Evolutionary conservation across 2,797 vertebrate genomes (phyloP).

Genomic region (Sebastes nivosus): DNA sequence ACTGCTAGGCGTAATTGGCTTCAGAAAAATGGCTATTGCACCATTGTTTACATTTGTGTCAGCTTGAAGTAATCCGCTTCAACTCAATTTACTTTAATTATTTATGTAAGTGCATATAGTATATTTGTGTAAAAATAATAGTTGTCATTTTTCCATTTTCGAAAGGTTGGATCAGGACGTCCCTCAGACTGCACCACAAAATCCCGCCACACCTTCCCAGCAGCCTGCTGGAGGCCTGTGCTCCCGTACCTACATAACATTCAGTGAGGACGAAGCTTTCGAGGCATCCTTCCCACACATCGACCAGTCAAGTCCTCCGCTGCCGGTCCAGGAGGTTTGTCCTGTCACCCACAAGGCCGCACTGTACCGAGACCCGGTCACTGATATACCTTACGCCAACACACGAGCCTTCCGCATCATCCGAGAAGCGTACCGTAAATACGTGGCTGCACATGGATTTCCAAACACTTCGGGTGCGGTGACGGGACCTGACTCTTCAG

Average conservation of each 20-base stretch:
- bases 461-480: conserved; percentile 82
- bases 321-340: conserved; percentile 91
- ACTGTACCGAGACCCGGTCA: conserved; percentile 93
- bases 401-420: conserved; percentile 94
- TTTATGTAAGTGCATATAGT: background rate
- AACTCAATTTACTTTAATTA: background rate
- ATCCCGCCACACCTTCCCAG: conserved; percentile 54
- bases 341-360: conserved; percentile 94
- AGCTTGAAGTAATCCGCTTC: background rate
- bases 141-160: background rate
- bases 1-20: background rate
- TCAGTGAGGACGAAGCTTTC: conserved; percentile 92
- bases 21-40: background rate
- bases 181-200: conserved; percentile 63
- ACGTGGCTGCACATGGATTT: conserved; percentile 92
- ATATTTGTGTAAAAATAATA: background rate
- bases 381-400: conserved; percentile 94
- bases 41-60: background rate
- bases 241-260: conserved; percentile 93
- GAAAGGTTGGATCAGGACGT: conserved; percentile 90
- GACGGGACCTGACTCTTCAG: conserved; percentile 72
- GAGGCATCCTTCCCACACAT: conserved; percentile 82
- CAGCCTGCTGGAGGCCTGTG: conserved; percentile 77
- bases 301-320: conserved; percentile 60
- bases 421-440: conserved; percentile 94